A percentile compares a stretch with the other conserved stretches of the same genome.
phyloP scores from a whole-genome alignment of 2,888 invertebrate species.

The Tupiocoris notatus region DNA sequence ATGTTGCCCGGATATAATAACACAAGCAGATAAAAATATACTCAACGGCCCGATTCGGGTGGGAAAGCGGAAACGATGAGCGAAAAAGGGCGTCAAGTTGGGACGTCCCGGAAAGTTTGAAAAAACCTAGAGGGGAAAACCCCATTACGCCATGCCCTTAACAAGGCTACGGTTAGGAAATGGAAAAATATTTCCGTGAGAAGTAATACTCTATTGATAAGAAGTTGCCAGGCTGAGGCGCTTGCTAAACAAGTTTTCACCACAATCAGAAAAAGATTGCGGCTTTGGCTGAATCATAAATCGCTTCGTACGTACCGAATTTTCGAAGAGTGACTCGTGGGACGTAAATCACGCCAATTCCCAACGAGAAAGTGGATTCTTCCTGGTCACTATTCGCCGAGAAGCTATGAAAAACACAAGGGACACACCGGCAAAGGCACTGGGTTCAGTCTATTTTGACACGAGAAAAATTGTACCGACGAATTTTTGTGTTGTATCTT shows the following conservation, averaged over 20 bases:
- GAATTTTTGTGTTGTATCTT: conserved; percentile 10
- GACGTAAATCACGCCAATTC: conserved; percentile 5
- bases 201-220: conserved; percentile 17
- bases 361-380: conserved; percentile 8
- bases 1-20: not conserved
- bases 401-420: conserved; percentile 39
- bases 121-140: not conserved
- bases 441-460: conserved; percentile 41
- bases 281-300: too few relatives aligned
- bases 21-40: conserved; percentile 25
- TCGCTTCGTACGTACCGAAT: conserved; percentile 6
- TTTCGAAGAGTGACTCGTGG: conserved; percentile 11
- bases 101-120: too few relatives aligned
- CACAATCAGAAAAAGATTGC: not conserved
- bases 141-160: too few relatives aligned
- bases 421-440: conserved; percentile 41
- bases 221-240: conserved; percentile 9
- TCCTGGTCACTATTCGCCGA: conserved; percentile 14
- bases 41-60: not conserved
- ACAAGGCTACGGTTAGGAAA: too few relatives aligned
- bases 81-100: too few relatives aligned
- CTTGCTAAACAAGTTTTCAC: not conserved
- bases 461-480: conserved; percentile 38
- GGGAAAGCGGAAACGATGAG: not conserved
- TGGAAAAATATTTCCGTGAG: too few relatives aligned